A percentile compares a stretch with the other conserved stretches of the same genome.
Evolutionary conservation across 53 echinoderm and acorn worm species (phyloP).

Genomic region (Zoroaster sp.): DNA sequence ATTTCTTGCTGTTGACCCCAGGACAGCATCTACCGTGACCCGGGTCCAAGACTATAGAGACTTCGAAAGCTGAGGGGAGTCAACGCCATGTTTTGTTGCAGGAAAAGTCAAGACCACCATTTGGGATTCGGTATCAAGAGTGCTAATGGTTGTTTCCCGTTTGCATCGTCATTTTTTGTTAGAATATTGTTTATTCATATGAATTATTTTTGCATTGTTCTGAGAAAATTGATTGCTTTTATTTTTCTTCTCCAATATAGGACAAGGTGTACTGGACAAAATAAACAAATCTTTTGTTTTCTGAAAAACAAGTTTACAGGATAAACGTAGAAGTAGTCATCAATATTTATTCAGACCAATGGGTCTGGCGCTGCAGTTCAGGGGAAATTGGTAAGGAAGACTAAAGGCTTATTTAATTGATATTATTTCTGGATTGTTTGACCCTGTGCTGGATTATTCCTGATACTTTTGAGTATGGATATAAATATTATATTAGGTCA

Average conservation of each 20-base stretch:
- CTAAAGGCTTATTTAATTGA: too few species aligned
- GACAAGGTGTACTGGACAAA: slow-evolving; percentile 37
- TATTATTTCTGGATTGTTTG: too few species aligned
- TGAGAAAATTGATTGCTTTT: background rate
- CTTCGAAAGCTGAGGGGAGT: slow-evolving; percentile 28
- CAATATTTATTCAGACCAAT: background rate
- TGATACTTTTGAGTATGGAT: too few species aligned
- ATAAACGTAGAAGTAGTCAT: background rate
- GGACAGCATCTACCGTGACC: slow-evolving; percentile 22
- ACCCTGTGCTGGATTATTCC: too few species aligned
- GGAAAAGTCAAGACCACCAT: slow-evolving; percentile 14
- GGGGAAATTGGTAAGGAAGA: background rate
- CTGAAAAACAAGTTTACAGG: slow-evolving; percentile 32
- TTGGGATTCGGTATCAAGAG: slow-evolving; percentile 8
- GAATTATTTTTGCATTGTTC: background rate
- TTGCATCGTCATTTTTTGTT: too few species aligned
- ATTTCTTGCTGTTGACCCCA: background rate
- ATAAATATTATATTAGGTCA: too few species aligned
- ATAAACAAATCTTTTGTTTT: background rate
- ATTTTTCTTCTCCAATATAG: background rate
- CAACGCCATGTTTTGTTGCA: background rate
- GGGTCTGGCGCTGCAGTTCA: background rate
- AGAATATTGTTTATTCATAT: background rate
- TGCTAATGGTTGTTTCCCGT: too few species aligned
- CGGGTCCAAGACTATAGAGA: slow-evolving; percentile 4